Evolutionary conservation across 2,113 vertebrate genomes (phyloP), one percentile per base, ranked within the genome.

Genomic region (Micronisus gabar): DNA sequence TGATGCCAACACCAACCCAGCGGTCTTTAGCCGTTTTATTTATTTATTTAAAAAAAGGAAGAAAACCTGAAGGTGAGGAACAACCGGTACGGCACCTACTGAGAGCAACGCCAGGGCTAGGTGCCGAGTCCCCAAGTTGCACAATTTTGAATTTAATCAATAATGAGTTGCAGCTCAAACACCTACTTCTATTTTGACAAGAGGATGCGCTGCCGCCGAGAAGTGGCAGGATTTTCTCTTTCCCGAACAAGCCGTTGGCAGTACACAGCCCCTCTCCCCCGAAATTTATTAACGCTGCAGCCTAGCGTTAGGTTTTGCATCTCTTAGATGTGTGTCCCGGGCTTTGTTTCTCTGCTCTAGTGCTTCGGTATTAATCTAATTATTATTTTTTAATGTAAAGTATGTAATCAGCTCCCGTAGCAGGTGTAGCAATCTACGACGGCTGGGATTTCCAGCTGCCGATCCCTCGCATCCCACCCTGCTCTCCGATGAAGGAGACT

Each of bases 391-490:
- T 13, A 22, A 43, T 26, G 32, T 50, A 26, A 55, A 58, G 11
- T 26, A 27, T 9, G 9, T 10, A 25, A 48, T 23, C 67, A 5
- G 15, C 18, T 30, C 6, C 47, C 34, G 36, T 6, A 50, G 63
- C 32, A 38, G 34, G 4, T 8, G 34, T 11, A 2, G 16, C 0
- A 5, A 11, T 3, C 30, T 4, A 0, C 1, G 41, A 11, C 10
- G 41, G 45, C 68, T 14, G 76, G 45, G 38, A 45, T 55, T 36
- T 30, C 65, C 48, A 2, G 15, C 1, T 30, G 38, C 63, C 19
- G 8, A 7, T 6, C 25, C 65, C 43, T 72, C 3, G 1, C 32
- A 29, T 40, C 45, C 38, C 59, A 14, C 30, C 34, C 52, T 30
- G 34, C 43, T 16, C 23, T 11, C 43, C 4, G 14, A 19, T 9